Evolutionary conservation across 2,888 invertebrate genomes (phyloP).

Genomic region (Dromius quadrimaculatus): DNA sequence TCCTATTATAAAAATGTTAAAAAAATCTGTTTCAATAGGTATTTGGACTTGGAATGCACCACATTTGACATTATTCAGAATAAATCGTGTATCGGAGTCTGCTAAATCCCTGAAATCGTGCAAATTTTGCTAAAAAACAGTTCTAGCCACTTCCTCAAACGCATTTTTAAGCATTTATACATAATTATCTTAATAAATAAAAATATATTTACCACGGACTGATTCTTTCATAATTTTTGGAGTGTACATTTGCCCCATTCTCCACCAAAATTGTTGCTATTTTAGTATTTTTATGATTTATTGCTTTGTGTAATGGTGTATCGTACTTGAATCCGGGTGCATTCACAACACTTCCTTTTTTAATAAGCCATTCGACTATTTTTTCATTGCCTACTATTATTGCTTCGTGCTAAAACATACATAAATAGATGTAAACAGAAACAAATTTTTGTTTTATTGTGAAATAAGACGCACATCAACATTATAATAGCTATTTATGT

Average conservation of each 20-base stretch:
- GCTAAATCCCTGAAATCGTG: slow-evolving; percentile 34
- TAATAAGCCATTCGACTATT: slow-evolving; percentile 15
- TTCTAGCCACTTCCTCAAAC: no score
- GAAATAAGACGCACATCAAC: neutral
- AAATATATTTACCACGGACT: slow-evolving; percentile 17
- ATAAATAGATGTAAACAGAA: neutral
- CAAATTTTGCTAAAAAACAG: no score
- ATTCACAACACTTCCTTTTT: slow-evolving; percentile 36
- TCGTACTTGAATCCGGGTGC: slow-evolving; percentile 28
- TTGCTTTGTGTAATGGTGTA: slow-evolving; percentile 37
- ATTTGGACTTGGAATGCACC: neutral
- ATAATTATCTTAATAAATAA: neutral
- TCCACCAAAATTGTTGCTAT: slow-evolving; percentile 8
- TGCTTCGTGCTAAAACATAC: slow-evolving; percentile 35
- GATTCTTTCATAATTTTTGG: slow-evolving; percentile 14
- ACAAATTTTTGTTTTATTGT: neutral
- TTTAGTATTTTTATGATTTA: slow-evolving; percentile 11
- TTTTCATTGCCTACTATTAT: slow-evolving; percentile 13
- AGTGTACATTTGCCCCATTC: slow-evolving; percentile 30
- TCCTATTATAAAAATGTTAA: slow-evolving; percentile 28
- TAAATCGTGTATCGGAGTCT: slow-evolving; percentile 1
- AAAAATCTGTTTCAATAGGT: slow-evolving; percentile 3
- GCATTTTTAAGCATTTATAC: no score
- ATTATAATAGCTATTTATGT: no score
- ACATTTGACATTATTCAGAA: slow-evolving; percentile 5